These are phyloP conservation scores for Agrotis puta DNA, from an alignment of 2,888 invertebrate species.

Conservation along the genomic window DNA sequence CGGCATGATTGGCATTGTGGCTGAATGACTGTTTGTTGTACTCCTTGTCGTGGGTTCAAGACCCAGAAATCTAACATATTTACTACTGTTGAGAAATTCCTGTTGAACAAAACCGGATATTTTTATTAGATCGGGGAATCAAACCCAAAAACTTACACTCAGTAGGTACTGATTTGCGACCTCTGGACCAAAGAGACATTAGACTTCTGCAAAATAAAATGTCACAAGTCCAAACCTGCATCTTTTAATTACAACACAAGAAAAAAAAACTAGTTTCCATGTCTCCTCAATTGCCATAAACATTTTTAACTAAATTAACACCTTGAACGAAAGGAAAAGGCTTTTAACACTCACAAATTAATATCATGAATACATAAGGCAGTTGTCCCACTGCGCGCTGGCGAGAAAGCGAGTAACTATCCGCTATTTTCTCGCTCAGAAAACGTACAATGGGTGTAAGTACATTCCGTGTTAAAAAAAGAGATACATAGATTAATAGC, in stretches of 20 bases:
- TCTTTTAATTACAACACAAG: background rate
- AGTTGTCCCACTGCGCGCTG: background rate
- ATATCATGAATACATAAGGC: conserved; percentile 18
- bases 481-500: no score
- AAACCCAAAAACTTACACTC: background rate
- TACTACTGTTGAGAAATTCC: no score
- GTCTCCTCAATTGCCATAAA: conserved; percentile 23
- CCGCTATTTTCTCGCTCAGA: background rate
- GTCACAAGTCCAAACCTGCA: background rate
- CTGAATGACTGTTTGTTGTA: no score
- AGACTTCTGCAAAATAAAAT: background rate
- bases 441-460: background rate
- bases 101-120: no score
- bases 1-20: no score
- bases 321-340: conserved; percentile 50
- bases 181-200: background rate
- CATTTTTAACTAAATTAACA: conserved; percentile 18
- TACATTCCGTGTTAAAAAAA: no score
- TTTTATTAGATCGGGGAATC: background rate
- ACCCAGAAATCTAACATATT: no score
- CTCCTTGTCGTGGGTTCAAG: no score
- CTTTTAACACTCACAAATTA: conserved; percentile 49
- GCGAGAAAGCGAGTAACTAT: background rate
- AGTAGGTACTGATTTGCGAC: background rate
- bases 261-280: conserved; percentile 4